Base-by-base conservation (phyloP, 2,888 invertebrate genomes). In the Drosophila diplacantha region DNA sequence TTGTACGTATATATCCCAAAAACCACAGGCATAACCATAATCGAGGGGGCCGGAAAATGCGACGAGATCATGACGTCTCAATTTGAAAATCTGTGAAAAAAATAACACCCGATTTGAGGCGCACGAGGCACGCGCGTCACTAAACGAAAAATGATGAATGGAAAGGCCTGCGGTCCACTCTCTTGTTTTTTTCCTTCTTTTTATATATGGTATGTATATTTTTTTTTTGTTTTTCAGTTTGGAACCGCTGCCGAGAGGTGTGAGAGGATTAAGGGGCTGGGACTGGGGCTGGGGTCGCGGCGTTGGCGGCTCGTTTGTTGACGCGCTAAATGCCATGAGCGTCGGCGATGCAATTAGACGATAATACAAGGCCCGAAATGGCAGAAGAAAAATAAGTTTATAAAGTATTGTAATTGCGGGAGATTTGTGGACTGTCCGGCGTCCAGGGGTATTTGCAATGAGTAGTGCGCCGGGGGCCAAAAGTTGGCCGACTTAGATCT, bases 91-190 rank as follows among this genome's bases (percentile, higher is more conserved):
- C 73, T 71, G 71, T 77, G 68, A 68, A 67, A 55, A 67, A 55
- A 68, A 68, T 46, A 53, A 67, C 55, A 61, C 60, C 61, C 70
- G 75, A 81, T 76, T 76, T 75, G 73, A 75, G 67, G 58, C 69
- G 82, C 82, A 80, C 82, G 82, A 80, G 78, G 81, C 78, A 78
- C 78, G 78, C 81, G 78, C 78, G 78, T 82, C 81, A 79, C 82
- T 79, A 79, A 79, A 73, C 72, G 74, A 71, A 74, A 73, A 77
- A 81, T 79, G 81, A 79, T 79, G 81, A 79, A 79, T 79, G 82
- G 77, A 80, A 65, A 66, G 60, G 71, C 71, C 75, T 62, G 73
- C 72, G 73, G 75, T 60, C 47, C 68, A 59, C 67, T 62, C 52
- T 44, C 35, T 60, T 49, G 67, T 38, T 65, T 44, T 47, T 12